Evolutionary conservation across 1,140 invertebrate species (phyloP), one percentile per base, ranked within the genome.

Genomic region (Camponotus vicinus): DNA sequence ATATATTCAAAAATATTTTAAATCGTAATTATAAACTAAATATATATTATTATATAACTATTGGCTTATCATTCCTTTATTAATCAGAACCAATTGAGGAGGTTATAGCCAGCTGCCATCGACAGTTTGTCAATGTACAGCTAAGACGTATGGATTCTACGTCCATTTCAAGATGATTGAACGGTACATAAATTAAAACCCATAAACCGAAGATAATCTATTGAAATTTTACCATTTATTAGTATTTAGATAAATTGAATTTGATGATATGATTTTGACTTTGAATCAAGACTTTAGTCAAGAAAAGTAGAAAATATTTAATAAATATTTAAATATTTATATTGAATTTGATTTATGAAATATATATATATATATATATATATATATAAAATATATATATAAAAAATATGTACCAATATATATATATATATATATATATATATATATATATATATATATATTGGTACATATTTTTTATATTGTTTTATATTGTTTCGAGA

Each of bases 121-220:
- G 78, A 80, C 66, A 80, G 78, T 71, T 80, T 80, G 49, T 27
- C 78, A 80, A 80, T 80, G 78, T 70, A 32, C 66, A 27, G 13
- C 49, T 52, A 80, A 80, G 78, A 80, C 11, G 49, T 70, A 80
- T 80, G 49, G 49, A 80, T 49, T 69, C 21, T 64, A 21, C 15
- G 64, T 55, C 61, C 49, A 15, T 71, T 80, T 80, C 78, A 57
- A 80, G 78, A 42, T 6, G 49, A 80, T 80, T 80, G 66, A 55
- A 80, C 21, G 57, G n/a, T 80, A 32, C 18, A 45, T 34, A 32
- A 27, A 80, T 80, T 71, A 66, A 70, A 80, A 21, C n/a, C 8
- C 13, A 80, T 67, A 71, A 70, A 70, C 70, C 11, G 32, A 42
- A 57, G 15, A 57, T 37, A 9, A 15, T 18, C 8, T 9, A 32